Evolutionary conservation across 2,888 invertebrate species (phyloP).

Genomic region (Agrypnus murinus): DNA sequence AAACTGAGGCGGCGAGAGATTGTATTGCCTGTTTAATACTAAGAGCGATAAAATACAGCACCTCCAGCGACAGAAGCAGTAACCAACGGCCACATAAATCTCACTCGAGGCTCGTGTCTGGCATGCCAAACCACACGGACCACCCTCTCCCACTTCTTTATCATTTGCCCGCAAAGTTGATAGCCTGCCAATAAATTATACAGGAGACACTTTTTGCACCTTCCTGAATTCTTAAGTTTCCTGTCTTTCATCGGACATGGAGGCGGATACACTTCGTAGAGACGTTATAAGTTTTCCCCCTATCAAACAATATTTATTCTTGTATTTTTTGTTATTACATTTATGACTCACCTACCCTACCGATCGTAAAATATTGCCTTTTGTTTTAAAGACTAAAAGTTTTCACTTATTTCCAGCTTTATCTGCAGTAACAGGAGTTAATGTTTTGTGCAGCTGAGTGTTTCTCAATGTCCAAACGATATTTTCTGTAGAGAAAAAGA

Average conservation of each 20-base stretch:
- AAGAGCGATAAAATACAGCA: constrained; percentile 66
- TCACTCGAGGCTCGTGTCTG: constrained; percentile 66
- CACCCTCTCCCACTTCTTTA: constrained; percentile 63
- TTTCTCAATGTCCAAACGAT: too few species aligned
- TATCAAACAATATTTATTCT: too few species aligned
- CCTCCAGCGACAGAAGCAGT: constrained; percentile 66
- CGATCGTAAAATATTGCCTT: too few species aligned
- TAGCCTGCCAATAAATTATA: constrained; percentile 68
- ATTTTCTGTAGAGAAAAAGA: too few species aligned
- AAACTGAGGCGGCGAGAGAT: constrained; percentile 62
- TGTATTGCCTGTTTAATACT: constrained; percentile 67
- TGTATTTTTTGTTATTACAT: too few species aligned
- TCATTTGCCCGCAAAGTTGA: constrained; percentile 68
- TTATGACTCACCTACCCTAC: too few species aligned
- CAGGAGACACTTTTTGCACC: constrained; percentile 62
- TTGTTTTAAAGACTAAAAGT: too few species aligned
- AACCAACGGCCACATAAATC: constrained; percentile 68
- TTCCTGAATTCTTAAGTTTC: constrained; percentile 59
- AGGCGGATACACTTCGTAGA: background rate
- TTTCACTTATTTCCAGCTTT: background rate
- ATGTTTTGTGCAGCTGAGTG: background rate
- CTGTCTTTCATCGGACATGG: constrained; percentile 38
- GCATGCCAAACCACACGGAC: constrained; percentile 66
- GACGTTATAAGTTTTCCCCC: background rate
- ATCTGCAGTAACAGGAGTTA: background rate